These are phyloP conservation scores for Oegoconia quadripuncta DNA, from an alignment of 2,888 invertebrate species.

Conservation along the genomic window DNA sequence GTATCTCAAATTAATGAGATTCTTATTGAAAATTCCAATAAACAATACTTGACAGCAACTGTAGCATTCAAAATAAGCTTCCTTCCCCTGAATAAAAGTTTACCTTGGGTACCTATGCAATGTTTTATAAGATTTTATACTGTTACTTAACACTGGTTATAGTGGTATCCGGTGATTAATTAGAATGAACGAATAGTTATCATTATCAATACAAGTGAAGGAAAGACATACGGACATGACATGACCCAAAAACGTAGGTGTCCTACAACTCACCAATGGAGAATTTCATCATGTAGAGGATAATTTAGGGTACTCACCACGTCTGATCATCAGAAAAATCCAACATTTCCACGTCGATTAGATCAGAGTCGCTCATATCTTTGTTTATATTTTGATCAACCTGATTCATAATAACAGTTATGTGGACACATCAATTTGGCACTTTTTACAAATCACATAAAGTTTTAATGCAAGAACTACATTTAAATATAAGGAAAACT, in stretches of 20 bases:
- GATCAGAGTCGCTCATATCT: conserved; percentile 75
- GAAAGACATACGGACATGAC: conserved; percentile 29
- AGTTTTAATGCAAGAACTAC: conserved; percentile 58
- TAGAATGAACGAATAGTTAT: conserved; percentile 20
- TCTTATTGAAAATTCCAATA: too few relatives aligned
- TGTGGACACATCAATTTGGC: conserved; percentile 73
- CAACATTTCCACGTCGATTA: conserved; percentile 78
- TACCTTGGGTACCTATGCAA: neutral
- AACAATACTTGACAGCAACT: too few relatives aligned
- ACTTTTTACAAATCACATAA: conserved; percentile 62
- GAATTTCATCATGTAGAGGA: conserved; percentile 4
- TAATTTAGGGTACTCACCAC: conserved; percentile 65
- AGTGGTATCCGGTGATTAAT: conserved; percentile 21
- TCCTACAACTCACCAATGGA: conserved; percentile 16
- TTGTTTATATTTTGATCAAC: conserved; percentile 77
- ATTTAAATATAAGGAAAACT: conserved; percentile 54
- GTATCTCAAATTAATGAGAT: too few relatives aligned
- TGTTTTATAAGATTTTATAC: too few relatives aligned
- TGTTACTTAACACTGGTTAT: too few relatives aligned
- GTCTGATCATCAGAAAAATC: conserved; percentile 79
- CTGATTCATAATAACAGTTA: conserved; percentile 67
- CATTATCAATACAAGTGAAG: conserved; percentile 31
- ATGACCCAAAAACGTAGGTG: conserved; percentile 21
- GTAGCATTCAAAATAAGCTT: neutral
- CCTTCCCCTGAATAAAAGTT: too few relatives aligned